These are phyloP conservation scores for Patella vulgata DNA, from an alignment of 1,140 invertebrate species.

Conservation along the genomic window DNA sequence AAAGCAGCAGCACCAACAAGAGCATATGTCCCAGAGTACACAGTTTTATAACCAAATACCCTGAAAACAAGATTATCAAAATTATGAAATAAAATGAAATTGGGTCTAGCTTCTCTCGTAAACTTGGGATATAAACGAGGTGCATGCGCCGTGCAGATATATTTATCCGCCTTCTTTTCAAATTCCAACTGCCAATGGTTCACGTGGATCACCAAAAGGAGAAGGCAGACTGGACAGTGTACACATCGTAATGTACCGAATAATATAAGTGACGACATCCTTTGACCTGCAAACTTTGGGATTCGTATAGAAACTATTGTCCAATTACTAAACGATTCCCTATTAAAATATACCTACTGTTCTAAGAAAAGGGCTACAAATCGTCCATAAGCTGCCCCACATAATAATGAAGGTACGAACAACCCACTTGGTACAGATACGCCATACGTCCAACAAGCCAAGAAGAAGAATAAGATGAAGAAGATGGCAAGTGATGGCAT, in stretches of 20 bases:
- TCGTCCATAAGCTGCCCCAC: slow-evolving; percentile 96
- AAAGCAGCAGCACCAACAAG: slow-evolving; percentile 94
- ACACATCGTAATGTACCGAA: too few species aligned
- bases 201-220: too few species aligned
- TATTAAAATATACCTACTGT: slow-evolving; percentile 42
- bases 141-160: too few species aligned
- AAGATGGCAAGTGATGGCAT: slow-evolving; percentile 83
- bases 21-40: slow-evolving; percentile 93
- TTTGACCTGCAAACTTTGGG: too few species aligned
- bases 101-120: not conserved
- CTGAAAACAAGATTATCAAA: slow-evolving; percentile 17
- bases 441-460: slow-evolving; percentile 94
- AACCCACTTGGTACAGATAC: slow-evolving; percentile 92
- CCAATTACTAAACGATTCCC: too few species aligned
- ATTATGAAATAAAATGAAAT: too few species aligned
- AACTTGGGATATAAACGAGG: too few species aligned
- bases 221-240: too few species aligned
- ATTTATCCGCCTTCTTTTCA: too few species aligned
- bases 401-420: slow-evolving; percentile 94
- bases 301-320: too few species aligned
- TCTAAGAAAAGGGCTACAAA: slow-evolving; percentile 77
- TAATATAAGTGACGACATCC: too few species aligned
- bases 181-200: too few species aligned
- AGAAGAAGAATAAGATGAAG: slow-evolving; percentile 86
- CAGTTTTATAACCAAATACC: slow-evolving; percentile 53